Conservation (phyloP, 2,888 invertebrate species). For the Parascotia fuliginaria region DNA sequence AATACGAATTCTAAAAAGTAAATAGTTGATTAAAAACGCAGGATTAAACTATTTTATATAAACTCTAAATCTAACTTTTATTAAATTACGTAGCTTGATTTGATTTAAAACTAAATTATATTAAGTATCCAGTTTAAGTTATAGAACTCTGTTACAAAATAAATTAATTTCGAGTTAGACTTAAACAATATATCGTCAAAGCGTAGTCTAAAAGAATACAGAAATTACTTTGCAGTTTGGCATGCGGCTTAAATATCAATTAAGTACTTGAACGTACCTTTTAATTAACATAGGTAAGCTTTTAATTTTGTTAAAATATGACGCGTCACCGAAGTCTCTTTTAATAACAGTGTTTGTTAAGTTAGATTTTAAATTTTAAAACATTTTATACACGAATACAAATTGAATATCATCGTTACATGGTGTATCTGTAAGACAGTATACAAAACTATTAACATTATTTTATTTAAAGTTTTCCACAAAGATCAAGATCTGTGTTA, state of each 20-base stretch:
- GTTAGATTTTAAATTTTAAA: neutral
- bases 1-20: too few relatives aligned
- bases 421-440: too few relatives aligned
- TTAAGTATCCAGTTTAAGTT: too few relatives aligned
- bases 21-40: too few relatives aligned
- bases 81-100: too few relatives aligned
- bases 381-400: neutral
- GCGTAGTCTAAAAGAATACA: constrained; percentile 30
- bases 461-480: too few relatives aligned
- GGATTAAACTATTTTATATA: too few relatives aligned
- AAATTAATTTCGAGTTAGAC: constrained; percentile 9
- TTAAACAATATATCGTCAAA: neutral
- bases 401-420: too few relatives aligned
- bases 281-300: constrained; percentile 39
- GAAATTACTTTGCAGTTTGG: constrained; percentile 35
- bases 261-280: constrained; percentile 36
- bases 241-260: constrained; percentile 41
- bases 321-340: constrained; percentile 20
- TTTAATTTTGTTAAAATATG: constrained; percentile 42
- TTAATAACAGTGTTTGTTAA: constrained; percentile 18
- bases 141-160: constrained; percentile 6
- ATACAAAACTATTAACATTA: too few relatives aligned
- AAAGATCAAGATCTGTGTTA: too few relatives aligned
- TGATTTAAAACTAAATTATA: too few relatives aligned
- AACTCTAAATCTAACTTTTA: too few relatives aligned